phyloP scores from a whole-genome alignment of 2,888 invertebrate species.

The Conistra vaccinii region DNA sequence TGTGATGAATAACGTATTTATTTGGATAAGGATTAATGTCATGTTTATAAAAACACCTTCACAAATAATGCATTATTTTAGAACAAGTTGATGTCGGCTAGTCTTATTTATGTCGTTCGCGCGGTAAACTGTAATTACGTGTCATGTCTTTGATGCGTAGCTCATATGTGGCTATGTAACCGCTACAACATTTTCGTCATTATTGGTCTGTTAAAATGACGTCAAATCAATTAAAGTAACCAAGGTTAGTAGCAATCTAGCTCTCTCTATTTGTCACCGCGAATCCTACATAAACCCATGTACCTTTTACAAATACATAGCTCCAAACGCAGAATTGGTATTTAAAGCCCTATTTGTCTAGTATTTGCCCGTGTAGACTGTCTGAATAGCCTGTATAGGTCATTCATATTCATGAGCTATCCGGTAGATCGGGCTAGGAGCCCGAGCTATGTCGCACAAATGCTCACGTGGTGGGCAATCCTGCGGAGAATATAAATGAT shows the following conservation, averaged over 20 bases:
- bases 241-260: no score
- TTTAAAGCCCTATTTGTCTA: slow-evolving; percentile 64
- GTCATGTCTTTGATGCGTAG: no score
- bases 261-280: background rate
- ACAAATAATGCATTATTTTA: no score
- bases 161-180: no score
- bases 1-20: no score
- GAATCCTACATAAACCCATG: slow-evolving; percentile 4
- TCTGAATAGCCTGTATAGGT: slow-evolving; percentile 45
- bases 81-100: no score
- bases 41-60: no score
- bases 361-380: slow-evolving; percentile 35
- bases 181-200: background rate
- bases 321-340: slow-evolving; percentile 37
- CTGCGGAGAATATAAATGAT: slow-evolving; percentile 35
- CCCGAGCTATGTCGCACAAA: slow-evolving; percentile 51
- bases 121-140: no score
- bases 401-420: slow-evolving; percentile 67
- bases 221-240: slow-evolving; percentile 1
- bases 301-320: slow-evolving; percentile 32
- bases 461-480: slow-evolving; percentile 32
- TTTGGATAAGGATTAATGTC: no score
- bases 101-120: no score
- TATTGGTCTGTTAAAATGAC: background rate
- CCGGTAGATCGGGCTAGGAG: slow-evolving; percentile 31